phyloP scores from a whole-genome alignment of 2,797 vertebrate species.

The Pantherophis vulpinus region DNA sequence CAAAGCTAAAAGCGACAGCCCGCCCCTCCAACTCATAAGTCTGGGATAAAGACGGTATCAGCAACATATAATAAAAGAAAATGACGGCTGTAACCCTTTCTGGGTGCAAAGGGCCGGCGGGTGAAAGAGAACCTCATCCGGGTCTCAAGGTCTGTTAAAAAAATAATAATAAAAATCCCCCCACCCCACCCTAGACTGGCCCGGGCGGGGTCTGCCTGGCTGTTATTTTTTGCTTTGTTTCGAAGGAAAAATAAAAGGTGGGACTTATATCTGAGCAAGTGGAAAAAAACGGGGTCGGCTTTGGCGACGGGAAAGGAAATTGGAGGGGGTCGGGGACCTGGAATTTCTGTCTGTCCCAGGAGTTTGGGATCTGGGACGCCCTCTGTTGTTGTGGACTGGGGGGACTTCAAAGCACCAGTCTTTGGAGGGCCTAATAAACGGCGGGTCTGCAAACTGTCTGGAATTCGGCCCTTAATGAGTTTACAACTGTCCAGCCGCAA shows the following conservation, averaged over 20 bases:
- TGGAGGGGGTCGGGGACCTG: background rate
- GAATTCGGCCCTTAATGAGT: constrained; percentile 96
- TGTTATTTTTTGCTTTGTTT: background rate
- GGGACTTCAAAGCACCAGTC: constrained; percentile 84
- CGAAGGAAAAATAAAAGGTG: constrained; percentile 26
- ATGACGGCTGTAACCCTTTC: constrained; percentile 95
- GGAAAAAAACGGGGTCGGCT: constrained; percentile 30
- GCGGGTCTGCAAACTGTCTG: constrained; percentile 95
- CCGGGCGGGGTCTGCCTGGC: background rate
- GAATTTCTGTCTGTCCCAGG: constrained; percentile 64
- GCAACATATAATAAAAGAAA: constrained; percentile 89
- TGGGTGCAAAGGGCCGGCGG: constrained; percentile 91
- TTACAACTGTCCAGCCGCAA: constrained; percentile 92
- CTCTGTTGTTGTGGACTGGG: constrained; percentile 82
- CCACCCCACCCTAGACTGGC: background rate
- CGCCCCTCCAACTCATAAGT: constrained; percentile 58
- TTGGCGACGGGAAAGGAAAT: constrained; percentile 10
- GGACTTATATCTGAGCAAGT: background rate
- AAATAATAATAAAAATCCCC: constrained; percentile 39
- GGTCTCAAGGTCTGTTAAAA: constrained; percentile 49
- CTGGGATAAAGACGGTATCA: constrained; percentile 81
- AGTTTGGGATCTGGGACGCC: constrained; percentile 81
- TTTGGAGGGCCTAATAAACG: constrained; percentile 92
- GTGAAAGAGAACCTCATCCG: constrained; percentile 70
- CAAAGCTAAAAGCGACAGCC: constrained; percentile 2